phyloP scores from a whole-genome alignment of 1,140 invertebrate genomes.

The Zaprionus kolodkinae region DNA sequence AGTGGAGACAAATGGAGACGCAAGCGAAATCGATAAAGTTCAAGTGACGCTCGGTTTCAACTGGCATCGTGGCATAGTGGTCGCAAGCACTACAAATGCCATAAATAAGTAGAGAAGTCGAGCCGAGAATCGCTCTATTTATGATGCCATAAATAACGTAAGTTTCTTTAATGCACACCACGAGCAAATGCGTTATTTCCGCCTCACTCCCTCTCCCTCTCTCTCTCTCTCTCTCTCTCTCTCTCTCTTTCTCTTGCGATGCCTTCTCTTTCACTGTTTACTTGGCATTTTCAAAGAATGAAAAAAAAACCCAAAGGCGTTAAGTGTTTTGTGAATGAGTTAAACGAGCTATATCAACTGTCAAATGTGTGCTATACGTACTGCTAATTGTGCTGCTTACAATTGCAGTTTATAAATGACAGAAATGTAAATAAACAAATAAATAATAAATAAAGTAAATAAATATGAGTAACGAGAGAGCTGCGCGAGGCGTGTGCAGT shows the following conservation, averaged over 20 bases:
- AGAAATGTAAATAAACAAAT: constrained; percentile 3
- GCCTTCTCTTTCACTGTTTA: background rate
- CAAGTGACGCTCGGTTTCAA: constrained; percentile 16
- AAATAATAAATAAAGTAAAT: constrained; percentile 3
- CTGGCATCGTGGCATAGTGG: constrained; percentile 44
- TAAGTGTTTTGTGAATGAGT: constrained; percentile 31
- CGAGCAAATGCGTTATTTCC: constrained; percentile 16
- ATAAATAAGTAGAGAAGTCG: constrained; percentile 37
- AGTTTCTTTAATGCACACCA: constrained; percentile 20
- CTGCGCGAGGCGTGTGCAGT: background rate
- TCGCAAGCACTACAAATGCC: constrained; percentile 44
- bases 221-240: no score
- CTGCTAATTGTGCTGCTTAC: constrained; percentile 6
- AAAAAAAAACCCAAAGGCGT: background rate
- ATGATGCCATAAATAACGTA: constrained; percentile 31
- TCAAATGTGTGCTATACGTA: constrained; percentile 4
- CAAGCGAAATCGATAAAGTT: constrained; percentile 51
- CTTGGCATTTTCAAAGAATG: background rate
- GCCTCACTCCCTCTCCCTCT: background rate
- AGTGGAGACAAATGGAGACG: constrained; percentile 10
- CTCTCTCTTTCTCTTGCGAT: background rate
- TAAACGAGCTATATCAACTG: constrained; percentile 18
- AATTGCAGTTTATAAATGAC: constrained; percentile 4
- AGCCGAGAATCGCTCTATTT: constrained; percentile 24
- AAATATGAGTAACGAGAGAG: background rate